These are phyloP conservation scores for Tychaedon coryphoeus DNA, from an alignment of 2,113 vertebrate species.

Conservation along the genomic window DNA sequence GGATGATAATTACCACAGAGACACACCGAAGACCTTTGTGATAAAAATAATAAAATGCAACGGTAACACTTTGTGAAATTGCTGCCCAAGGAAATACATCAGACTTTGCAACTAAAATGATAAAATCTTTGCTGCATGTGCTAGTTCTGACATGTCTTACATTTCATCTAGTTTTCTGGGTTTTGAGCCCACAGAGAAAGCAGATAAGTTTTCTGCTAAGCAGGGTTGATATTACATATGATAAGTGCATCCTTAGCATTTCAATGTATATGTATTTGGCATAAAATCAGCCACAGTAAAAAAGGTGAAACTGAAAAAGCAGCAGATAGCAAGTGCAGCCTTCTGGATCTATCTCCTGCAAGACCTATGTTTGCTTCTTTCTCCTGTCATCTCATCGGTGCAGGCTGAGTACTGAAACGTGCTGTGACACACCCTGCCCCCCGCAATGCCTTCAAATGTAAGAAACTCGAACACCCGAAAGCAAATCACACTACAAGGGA, in stretches of 20 bases:
- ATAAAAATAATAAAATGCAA: not conserved
- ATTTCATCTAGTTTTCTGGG: not conserved
- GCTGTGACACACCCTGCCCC: not conserved
- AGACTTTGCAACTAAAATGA: not conserved
- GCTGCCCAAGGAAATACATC: not conserved
- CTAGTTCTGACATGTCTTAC: not conserved
- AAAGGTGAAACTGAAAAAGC: not conserved
- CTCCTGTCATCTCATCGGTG: not conserved
- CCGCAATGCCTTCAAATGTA: fast-evolving
- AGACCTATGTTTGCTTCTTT: not conserved
- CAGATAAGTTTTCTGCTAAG: not conserved
- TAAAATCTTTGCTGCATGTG: not conserved
- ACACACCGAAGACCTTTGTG: fast-evolving
- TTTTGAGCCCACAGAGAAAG: not conserved
- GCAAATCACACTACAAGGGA: not conserved
- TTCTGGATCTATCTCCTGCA: not conserved
- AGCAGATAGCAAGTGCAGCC: not conserved
- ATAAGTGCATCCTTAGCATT: not conserved
- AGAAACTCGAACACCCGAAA: not conserved
- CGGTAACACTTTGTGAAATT: not conserved
- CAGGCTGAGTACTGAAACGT: not conserved
- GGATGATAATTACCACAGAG: not conserved
- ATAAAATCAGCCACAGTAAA: not conserved
- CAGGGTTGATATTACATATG: not conserved
- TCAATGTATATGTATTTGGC: not conserved